Evolutionary conservation across 1,140 invertebrate species (phyloP).

Genomic region (Heliconius nattereri): DNA sequence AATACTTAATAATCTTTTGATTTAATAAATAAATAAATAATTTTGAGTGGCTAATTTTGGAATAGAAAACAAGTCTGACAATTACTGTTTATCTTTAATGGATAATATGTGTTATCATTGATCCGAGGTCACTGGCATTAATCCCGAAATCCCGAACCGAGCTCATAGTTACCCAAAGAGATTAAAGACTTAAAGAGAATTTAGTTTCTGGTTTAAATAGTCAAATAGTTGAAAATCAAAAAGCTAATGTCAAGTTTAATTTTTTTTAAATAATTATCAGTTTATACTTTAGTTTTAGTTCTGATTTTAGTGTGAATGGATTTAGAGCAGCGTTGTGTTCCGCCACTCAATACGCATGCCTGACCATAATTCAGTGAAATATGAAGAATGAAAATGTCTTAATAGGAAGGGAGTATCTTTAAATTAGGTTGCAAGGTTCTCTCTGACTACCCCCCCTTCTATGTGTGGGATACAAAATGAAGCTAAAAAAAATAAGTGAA

Average conservation of each 20-base stretch:
- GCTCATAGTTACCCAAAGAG: conserved; percentile 37
- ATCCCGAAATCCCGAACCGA: conserved; percentile 30
- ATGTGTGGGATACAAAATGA: too few relatives aligned
- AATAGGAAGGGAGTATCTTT: too few relatives aligned
- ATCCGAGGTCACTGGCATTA: conserved; percentile 28
- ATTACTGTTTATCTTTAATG: conserved; percentile 10
- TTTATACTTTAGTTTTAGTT: neutral
- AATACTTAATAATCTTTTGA: conserved; percentile 9
- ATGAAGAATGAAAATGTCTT: too few relatives aligned
- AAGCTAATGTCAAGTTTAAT: neutral
- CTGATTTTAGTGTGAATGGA: too few relatives aligned
- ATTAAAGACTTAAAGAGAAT: conserved; percentile 38
- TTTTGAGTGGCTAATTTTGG: neutral
- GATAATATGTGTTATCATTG: conserved; percentile 22
- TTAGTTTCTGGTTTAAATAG: conserved; percentile 33
- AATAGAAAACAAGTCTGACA: neutral
- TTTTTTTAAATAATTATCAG: neutral
- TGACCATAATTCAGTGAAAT: too few relatives aligned
- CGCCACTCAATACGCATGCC: too few relatives aligned
- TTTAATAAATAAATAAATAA: neutral
- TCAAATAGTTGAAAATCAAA: conserved; percentile 29
- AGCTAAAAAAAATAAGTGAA: too few relatives aligned
- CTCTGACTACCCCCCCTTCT: too few relatives aligned
- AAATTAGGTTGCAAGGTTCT: too few relatives aligned
- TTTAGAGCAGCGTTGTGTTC: too few relatives aligned